Conservation (phyloP, 2,888 invertebrate species). For the Octodonta nipae region DNA sequence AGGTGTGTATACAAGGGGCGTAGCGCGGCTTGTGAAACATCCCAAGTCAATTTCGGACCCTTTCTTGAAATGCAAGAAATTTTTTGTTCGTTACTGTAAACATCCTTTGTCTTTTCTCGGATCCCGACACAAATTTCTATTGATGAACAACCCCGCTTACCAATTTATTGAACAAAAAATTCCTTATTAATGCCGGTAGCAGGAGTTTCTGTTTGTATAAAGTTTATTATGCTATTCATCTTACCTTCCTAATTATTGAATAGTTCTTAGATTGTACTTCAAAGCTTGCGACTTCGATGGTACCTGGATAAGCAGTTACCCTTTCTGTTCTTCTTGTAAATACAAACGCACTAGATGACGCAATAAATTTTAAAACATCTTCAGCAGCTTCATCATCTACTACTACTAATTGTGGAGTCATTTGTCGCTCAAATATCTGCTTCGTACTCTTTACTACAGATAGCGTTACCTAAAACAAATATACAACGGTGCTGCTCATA, state of each 20-base stretch:
- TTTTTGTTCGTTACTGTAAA: no score
- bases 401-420: constrained; percentile 27
- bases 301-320: constrained; percentile 16
- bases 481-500: neutral
- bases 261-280: constrained; percentile 21
- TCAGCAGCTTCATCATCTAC: constrained; percentile 23
- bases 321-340: constrained; percentile 22
- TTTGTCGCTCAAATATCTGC: constrained; percentile 24
- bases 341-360: constrained; percentile 24
- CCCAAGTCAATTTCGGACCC: no score
- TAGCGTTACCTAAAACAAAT: constrained; percentile 24
- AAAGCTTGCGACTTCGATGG: constrained; percentile 24
- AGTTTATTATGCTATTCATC: no score
- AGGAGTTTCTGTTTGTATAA: no score
- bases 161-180: no score
- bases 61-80: no score
- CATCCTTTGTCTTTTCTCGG: no score
- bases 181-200: no score
- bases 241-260: constrained; percentile 27
- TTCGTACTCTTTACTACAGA: constrained; percentile 23
- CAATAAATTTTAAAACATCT: constrained; percentile 24
- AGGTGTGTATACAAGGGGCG: no score
- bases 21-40: no score
- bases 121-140: no score
- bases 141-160: no score